Evolutionary conservation across 2,797 vertebrate genomes (phyloP), one percentile per base, ranked within the genome.

Genomic region (Staurois parvus): DNA sequence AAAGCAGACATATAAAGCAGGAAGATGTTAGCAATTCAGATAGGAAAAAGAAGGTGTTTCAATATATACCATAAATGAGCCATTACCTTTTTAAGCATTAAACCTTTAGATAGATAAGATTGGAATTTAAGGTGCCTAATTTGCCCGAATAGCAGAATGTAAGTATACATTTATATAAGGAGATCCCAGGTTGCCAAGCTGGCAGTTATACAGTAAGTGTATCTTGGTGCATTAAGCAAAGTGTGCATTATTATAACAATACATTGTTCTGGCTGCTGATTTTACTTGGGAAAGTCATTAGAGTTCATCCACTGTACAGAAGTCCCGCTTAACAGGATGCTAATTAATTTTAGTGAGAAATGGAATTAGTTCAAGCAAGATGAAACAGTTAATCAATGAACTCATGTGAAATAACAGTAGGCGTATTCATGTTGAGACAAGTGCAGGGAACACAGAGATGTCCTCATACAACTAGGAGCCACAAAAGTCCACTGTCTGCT

Each of bases 371-470:
- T 83, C 74, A 86, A 67, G 85, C 69, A 42, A 79, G 80, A 86
- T 83, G 80, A 86, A 86, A 86, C 40, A 59, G 85, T 86, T 86
- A 86, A 86, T 86, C 80, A 82, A 86, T 83, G 80, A 72, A 86
- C 45, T 86, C 85, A 86, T 86, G 80, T 86, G 75, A 86, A 86
- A 74, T 52, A 83, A 86, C 85, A 86, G 67, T 73, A 73, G 80
- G 42, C 45, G 74, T 83, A 86, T 86, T 86, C 85, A 86, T 86
- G 79, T 86, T 79, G 72, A 81, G 66, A 48, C 66, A 48, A 81
- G 34, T 66, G 75, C 56, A 40, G 80, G 80, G 85, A 76, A 81
- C 76, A 79, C 59, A 85, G 68, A 73, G 40, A 26, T 68, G 56
- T 86, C 85, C 80, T 86, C 72, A 78, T 15, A 74, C 28, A 73